phyloP scores from a whole-genome alignment of 2,113 vertebrate species.

The Calonectris borealis region DNA sequence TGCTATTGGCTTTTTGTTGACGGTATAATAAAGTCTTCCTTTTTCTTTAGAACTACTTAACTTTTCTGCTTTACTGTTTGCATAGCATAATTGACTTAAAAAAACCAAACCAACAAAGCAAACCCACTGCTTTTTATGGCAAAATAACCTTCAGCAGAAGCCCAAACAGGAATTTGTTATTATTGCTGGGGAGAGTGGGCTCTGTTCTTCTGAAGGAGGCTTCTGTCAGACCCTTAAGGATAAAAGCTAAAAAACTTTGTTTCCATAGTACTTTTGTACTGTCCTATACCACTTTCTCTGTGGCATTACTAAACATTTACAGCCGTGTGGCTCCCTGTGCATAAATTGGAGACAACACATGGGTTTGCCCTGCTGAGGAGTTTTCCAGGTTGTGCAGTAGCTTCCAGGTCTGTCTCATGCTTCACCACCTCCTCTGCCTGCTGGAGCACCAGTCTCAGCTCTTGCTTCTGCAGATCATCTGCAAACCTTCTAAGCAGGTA shows the following conservation, averaged over 20 bases:
- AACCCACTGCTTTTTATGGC: neutral
- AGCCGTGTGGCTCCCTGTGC: neutral
- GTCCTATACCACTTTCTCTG: rapidly evolving
- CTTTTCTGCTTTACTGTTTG: neutral
- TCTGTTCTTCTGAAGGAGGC: neutral
- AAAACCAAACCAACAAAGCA: neutral
- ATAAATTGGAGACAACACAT: neutral
- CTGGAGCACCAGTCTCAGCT: neutral
- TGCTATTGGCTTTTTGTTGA: neutral
- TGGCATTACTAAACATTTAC: neutral
- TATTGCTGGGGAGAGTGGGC: neutral
- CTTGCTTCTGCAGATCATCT: neutral
- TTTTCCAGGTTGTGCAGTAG: neutral
- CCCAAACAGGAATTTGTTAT: neutral
- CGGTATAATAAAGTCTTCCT: neutral
- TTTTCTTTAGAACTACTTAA: neutral
- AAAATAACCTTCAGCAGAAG: neutral
- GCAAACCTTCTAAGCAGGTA: neutral
- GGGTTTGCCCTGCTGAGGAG: neutral
- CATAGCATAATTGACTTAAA: neutral
- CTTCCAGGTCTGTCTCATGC: neutral
- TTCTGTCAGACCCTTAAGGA: neutral
- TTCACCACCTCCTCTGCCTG: neutral
- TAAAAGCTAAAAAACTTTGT: neutral
- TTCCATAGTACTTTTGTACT: neutral